These are phyloP conservation scores for Pollenia angustigena DNA, from an alignment of 2,888 invertebrate genomes.

Conservation along the genomic window DNA sequence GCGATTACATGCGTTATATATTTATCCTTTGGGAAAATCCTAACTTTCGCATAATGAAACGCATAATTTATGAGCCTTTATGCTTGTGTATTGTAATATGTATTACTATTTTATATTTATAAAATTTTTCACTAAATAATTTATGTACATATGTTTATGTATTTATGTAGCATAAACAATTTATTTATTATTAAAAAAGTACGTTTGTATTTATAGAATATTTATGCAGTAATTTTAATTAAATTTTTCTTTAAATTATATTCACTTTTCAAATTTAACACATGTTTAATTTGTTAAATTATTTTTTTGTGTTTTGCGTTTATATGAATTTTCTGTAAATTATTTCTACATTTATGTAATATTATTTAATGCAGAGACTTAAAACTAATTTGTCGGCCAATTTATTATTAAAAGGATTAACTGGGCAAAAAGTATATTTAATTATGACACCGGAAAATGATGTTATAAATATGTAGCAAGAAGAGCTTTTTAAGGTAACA, in stretches of 20 bases:
- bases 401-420: not conserved
- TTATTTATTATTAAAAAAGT: constrained; percentile 5
- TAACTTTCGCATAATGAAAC: not conserved
- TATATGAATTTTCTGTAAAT: constrained; percentile 8
- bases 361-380: not conserved
- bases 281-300: not conserved
- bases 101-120: not conserved
- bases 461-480: not conserved
- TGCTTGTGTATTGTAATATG: not conserved
- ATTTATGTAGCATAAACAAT: constrained; percentile 5
- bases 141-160: constrained; percentile 12
- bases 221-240: not conserved
- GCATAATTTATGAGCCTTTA: not conserved
- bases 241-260: not conserved
- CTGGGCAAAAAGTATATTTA: not conserved
- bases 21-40: not conserved
- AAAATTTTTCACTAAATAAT: not conserved
- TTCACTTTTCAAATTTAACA: not conserved
- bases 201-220: not conserved
- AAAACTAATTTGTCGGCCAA: not conserved
- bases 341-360: not conserved
- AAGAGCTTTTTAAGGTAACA: not conserved
- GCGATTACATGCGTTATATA: not conserved
- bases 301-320: not conserved
- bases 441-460: not conserved